Conservation (phyloP, 2,113 vertebrate species). For the Heptranchias perlo region DNA sequence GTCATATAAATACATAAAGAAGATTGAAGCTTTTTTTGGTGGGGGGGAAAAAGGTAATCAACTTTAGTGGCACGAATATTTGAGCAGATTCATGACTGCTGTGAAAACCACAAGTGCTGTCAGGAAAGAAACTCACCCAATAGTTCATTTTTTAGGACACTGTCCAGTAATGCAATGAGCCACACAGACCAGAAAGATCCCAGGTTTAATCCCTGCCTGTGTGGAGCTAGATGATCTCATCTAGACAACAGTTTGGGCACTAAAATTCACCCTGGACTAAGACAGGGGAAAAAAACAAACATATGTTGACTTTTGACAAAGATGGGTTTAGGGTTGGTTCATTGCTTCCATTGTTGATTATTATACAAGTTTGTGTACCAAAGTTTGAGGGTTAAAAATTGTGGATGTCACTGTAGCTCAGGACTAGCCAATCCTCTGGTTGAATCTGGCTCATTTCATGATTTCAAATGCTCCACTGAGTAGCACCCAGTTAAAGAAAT, state of each 20-base stretch:
- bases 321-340: background rate
- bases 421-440: background rate
- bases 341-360: background rate
- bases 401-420: background rate
- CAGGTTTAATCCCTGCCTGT: background rate
- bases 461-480: background rate
- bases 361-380: background rate
- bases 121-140: background rate
- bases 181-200: background rate
- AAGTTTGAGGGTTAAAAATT: background rate
- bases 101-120: background rate
- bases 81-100: background rate
- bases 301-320: background rate
- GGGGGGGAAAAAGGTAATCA: background rate
- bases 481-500: background rate
- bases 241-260: background rate
- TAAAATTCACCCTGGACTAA: background rate
- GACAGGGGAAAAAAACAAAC: background rate
- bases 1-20: too few species aligned
- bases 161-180: background rate
- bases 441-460: background rate
- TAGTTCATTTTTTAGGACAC: background rate
- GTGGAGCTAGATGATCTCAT: background rate
- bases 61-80: background rate
- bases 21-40: background rate